These are phyloP conservation scores for Ichneumoninae sp. DNA, from an alignment of 2,888 invertebrate species.

Conservation along the genomic window DNA sequence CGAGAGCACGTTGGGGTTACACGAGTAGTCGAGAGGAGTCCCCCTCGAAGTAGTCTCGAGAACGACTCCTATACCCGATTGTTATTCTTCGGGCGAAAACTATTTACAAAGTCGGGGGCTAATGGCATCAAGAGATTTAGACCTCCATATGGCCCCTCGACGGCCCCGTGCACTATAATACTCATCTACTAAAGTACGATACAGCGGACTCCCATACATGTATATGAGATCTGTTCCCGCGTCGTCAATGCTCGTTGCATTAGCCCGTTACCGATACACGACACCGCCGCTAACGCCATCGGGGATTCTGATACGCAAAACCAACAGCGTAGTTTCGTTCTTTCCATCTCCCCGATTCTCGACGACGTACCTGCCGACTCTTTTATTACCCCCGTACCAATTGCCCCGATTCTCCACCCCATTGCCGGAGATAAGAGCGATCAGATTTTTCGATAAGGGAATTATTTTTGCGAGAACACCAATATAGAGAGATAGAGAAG, in stretches of 20 bases:
- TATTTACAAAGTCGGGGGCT: conserved; percentile 83
- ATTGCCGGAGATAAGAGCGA: conserved; percentile 54
- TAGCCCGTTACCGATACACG: conserved; percentile 51
- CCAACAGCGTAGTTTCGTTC: conserved; percentile 23
- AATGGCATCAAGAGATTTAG: conserved; percentile 83
- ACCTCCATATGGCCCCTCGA: conserved; percentile 74
- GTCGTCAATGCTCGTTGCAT: conserved; percentile 47
- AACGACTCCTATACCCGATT: conserved; percentile 73
- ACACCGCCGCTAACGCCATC: conserved; percentile 34
- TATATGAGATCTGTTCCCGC: background rate
- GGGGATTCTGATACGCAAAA: conserved; percentile 35
- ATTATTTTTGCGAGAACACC: conserved; percentile 50
- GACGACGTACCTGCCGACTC: conserved; percentile 7
- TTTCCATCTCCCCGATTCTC: conserved; percentile 17
- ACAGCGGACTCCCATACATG: background rate
- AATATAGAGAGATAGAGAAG: conserved; percentile 42
- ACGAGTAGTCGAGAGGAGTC: conserved; percentile 39
- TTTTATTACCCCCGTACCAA: background rate
- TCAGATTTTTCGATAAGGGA: conserved; percentile 59
- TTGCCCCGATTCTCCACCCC: conserved; percentile 23
- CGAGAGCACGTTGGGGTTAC: conserved; percentile 71
- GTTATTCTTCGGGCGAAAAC: conserved; percentile 83
- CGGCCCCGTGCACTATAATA: conserved; percentile 47
- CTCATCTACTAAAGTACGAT: conserved; percentile 48
- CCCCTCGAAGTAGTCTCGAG: conserved; percentile 57